Percentiles rank a stretch among this genome's conserved stretches.
phyloP scores from a whole-genome alignment of 2,113 vertebrate species.

The Serinus canaria region DNA sequence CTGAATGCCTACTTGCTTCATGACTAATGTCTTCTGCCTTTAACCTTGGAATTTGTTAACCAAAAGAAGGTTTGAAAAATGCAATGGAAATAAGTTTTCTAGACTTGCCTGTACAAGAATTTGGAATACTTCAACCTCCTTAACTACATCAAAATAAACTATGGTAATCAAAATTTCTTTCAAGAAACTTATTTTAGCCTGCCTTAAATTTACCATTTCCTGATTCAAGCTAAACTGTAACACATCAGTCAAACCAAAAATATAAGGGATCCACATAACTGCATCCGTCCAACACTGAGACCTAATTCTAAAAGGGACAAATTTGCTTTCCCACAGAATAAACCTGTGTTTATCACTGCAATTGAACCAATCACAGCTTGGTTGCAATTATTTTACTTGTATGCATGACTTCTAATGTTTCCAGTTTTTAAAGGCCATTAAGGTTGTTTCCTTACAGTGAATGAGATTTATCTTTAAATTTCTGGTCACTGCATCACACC shows the following conservation, averaged over 20 bases:
- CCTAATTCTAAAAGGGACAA: not conserved
- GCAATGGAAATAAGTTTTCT: not conserved
- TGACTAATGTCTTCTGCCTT: not conserved
- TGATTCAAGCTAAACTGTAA: not conserved
- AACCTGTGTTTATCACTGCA: not conserved
- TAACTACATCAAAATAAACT: not conserved
- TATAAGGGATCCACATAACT: not conserved
- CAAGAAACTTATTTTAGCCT: not conserved
- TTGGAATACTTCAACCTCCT: not conserved
- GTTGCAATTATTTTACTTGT: not conserved
- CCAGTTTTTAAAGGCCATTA: not conserved
- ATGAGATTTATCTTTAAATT: not conserved
- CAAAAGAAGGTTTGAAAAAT: not conserved
- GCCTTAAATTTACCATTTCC: not conserved
- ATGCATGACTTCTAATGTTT: not conserved
- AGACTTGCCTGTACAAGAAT: not conserved
- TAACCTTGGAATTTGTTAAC: not conserved
- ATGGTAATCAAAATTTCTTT: not conserved
- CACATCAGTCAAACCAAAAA: not conserved
- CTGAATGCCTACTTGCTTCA: not conserved
- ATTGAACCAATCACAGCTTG: not conserved
- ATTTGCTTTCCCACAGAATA: not conserved
- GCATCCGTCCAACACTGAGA: not conserved
- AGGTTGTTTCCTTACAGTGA: not conserved
- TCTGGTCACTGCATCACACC: not conserved